Conservation (phyloP, 1,140 invertebrate species). For the Heliconius himera region DNA sequence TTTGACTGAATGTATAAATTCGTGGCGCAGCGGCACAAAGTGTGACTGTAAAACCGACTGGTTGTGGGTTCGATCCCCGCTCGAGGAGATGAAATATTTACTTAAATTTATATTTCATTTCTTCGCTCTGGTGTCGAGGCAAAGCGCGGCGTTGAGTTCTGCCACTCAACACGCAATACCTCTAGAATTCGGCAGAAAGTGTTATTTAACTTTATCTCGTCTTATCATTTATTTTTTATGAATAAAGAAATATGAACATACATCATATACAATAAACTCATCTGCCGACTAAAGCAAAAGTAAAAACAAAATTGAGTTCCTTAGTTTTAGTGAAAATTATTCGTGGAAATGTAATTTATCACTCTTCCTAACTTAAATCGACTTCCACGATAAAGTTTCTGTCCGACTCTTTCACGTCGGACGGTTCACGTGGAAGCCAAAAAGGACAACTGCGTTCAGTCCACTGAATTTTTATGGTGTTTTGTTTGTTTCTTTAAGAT, state of each 20-base stretch:
- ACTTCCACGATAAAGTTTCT: constrained; percentile 69
- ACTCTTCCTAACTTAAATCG: constrained; percentile 72
- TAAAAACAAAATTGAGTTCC: not conserved
- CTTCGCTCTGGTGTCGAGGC: no score
- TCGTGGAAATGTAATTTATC: constrained; percentile 59
- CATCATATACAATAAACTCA: not conserved
- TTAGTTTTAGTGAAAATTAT: constrained; percentile 34
- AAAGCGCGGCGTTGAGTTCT: no score
- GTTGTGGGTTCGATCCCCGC: no score
- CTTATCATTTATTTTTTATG: not conserved
- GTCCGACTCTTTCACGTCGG: constrained; percentile 59
- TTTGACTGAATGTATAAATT: no score
- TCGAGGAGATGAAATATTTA: no score
- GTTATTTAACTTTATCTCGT: no score
- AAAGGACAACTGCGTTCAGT: constrained; percentile 62
- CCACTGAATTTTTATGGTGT: constrained; percentile 70
- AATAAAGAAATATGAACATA: not conserved
- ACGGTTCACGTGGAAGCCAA: constrained; percentile 53
- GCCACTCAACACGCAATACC: no score
- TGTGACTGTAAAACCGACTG: no score
- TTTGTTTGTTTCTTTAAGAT: constrained; percentile 61
- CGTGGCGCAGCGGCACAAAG: no score
- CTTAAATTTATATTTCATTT: no score
- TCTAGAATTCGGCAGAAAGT: no score
- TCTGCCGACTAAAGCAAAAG: not conserved